Evolutionary conservation across 2,888 invertebrate species (phyloP), one percentile per base, ranked within the genome.

Genomic region (Chelonus formosanus): DNA sequence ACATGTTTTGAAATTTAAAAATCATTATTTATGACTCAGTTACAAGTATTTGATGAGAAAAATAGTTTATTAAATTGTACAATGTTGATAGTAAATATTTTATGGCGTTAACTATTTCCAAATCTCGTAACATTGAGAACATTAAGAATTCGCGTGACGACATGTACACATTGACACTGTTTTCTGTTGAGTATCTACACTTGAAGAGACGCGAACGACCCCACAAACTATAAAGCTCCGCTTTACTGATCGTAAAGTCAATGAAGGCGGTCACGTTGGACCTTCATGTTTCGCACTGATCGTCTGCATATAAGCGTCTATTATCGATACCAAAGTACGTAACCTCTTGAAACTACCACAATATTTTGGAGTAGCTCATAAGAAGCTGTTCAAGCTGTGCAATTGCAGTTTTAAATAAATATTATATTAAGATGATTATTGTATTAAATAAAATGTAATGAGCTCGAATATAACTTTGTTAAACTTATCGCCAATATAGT

Each of bases 181-280:
- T 43, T 45, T 57, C 50, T 40, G 43, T 48, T 40, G 47, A 67
- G 70, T 71, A 73, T 73, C 71, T 69, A 71, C 71, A 71, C 73
- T 71, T 70, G 67, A 73, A 71, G 70, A 73, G 71, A 73, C 70
- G 73, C 70, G 70, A 73, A 73, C 71, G 70, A 73, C 70, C 73
- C 73, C 71, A 75, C 78, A 75, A 79, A 76, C 81, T 75, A 77
- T 82, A 80, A 81, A 80, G 75, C 74, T 73, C 74, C 76, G 77
- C 77, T 82, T 82, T 80, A 82, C 75, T 75, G 82, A 63, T 79
- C 82, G 79, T 82, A 82, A 83, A 83, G 76, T 75, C 78, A 78
- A 81, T 76, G 79, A 80, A 80, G 78, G 77, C 77, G 76, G 80
- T 79, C 80, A 78, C 81, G 80, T 80, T 79, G 76, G 77, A 80